phyloP scores from a whole-genome alignment of 2,888 invertebrate species.

The Plagodis pulveraria region DNA sequence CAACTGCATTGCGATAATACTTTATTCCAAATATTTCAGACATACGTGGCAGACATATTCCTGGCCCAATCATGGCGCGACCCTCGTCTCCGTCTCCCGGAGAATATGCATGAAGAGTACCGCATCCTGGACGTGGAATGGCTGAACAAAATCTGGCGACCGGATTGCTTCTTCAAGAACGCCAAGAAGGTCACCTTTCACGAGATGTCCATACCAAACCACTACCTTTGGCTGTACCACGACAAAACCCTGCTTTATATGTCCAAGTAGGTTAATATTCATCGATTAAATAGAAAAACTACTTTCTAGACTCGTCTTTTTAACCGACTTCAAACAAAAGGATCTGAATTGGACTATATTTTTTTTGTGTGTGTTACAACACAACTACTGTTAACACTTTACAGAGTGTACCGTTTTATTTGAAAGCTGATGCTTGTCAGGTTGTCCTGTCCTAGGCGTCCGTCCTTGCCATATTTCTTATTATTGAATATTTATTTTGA shows the following conservation, averaged over 20 bases:
- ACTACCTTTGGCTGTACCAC: slow-evolving; percentile 96
- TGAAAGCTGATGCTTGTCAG: no score
- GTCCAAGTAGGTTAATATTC: slow-evolving; percentile 89
- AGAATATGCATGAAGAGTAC: slow-evolving; percentile 97
- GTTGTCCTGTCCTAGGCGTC: no score
- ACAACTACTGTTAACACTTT: no score
- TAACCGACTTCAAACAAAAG: no score
- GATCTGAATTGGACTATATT: no score
- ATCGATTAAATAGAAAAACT: no score
- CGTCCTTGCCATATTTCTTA: no score
- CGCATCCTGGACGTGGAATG: slow-evolving; percentile 95
- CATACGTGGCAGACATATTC: slow-evolving; percentile 96
- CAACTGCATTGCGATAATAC: no score
- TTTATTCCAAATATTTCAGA: slow-evolving; percentile 80
- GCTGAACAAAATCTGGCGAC: slow-evolving; percentile 95
- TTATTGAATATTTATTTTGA: no score
- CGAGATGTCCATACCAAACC: slow-evolving; percentile 97
- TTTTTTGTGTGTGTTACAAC: no score
- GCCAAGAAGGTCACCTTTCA: slow-evolving; percentile 97
- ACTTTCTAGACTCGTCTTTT: no score
- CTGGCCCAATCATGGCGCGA: slow-evolving; percentile 97
- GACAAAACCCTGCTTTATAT: slow-evolving; percentile 96
- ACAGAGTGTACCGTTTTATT: no score
- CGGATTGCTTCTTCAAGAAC: slow-evolving; percentile 97
- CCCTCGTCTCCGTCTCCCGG: slow-evolving; percentile 94